These are phyloP conservation scores for Aelia acuminata DNA, from an alignment of 2,888 invertebrate species.

Conservation along the genomic window DNA sequence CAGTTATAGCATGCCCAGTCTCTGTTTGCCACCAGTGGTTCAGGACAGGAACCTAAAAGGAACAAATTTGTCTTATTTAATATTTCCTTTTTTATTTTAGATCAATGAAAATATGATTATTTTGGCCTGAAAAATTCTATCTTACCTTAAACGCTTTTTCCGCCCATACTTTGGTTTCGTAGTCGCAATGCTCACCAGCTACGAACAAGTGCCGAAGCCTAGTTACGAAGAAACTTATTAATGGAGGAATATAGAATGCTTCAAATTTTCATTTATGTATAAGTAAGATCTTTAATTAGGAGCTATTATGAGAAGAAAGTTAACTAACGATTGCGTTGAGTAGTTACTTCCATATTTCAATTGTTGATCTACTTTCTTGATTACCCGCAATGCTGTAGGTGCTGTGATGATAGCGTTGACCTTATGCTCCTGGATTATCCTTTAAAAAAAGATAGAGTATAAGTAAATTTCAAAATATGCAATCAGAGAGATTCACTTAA, in stretches of 20 bases:
- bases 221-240: conserved; percentile 56
- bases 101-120: not conserved
- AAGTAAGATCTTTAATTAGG: not conserved
- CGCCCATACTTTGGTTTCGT: conserved; percentile 87
- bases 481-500: no score
- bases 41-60: conserved; percentile 76
- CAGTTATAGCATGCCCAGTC: conserved; percentile 91
- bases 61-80: not conserved
- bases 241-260: not conserved
- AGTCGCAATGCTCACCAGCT: conserved; percentile 94
- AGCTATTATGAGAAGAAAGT: not conserved
- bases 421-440: conserved; percentile 89
- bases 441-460: no score
- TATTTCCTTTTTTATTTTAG: not conserved
- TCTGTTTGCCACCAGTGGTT: conserved; percentile 99
- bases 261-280: conserved; percentile 34
- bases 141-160: conserved; percentile 76
- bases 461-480: no score
- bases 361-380: conserved; percentile 85
- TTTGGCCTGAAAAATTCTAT: not conserved
- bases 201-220: conserved; percentile 76
- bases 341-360: conserved; percentile 79
- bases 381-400: conserved; percentile 90
- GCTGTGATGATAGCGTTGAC: conserved; percentile 90
- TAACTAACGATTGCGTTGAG: conserved; percentile 76